Conservation (phyloP, 2,888 invertebrate genomes). For the Amphipoea lucens region DNA sequence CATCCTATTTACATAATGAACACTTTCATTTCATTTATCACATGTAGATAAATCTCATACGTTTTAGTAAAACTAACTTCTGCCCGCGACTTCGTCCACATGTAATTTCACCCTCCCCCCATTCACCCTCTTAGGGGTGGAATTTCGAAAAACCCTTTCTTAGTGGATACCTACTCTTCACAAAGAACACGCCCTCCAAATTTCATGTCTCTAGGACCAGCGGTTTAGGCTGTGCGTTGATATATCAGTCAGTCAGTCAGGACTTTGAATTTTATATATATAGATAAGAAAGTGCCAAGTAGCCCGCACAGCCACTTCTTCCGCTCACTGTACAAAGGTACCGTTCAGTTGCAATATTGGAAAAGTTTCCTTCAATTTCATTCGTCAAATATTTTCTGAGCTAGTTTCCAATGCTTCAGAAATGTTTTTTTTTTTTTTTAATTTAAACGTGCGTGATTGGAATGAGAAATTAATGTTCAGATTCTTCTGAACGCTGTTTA, state of each 20-base stretch:
- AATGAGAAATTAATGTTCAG: conserved; percentile 30
- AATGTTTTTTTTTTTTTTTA: conserved; percentile 49
- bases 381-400: conserved; percentile 58
- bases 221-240: no score
- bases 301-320: neutral
- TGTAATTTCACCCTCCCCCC: no score
- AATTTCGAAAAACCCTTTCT: no score
- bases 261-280: no score
- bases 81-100: no score
- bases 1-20: neutral
- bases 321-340: conserved; percentile 12
- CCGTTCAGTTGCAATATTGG: conserved; percentile 54
- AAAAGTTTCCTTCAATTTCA: conserved; percentile 57
- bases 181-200: no score
- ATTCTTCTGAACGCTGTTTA: neutral
- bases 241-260: no score
- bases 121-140: no score
- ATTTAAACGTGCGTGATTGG: conserved; percentile 36
- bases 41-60: no score
- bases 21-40: neutral
- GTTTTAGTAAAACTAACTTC: no score
- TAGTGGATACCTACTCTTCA: no score
- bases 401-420: conserved; percentile 47
- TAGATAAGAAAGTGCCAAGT: neutral
- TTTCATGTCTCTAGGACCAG: no score